Evolutionary conservation across 2,113 vertebrate species (phyloP).

Genomic region (Micronycteris hirsuta): DNA sequence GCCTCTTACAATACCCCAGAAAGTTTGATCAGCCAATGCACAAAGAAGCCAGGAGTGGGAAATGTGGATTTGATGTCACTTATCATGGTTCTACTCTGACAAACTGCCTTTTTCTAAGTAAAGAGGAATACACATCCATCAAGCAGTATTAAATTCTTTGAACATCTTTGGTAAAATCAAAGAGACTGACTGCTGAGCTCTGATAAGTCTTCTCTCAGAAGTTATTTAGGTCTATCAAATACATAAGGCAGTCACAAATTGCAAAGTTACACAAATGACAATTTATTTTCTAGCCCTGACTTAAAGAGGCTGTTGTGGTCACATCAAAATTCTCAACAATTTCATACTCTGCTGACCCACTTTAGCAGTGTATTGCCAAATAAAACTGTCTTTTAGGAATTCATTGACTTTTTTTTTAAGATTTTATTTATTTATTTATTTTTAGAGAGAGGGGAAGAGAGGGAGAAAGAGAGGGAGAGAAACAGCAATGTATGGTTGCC

Average conservation of each 20-base stretch:
- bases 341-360: not conserved
- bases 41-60: not conserved
- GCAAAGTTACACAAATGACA: not conserved
- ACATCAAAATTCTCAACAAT: not conserved
- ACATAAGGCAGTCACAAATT: not conserved
- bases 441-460: no score
- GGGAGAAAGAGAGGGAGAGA: no score
- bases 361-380: not conserved
- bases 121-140: not conserved
- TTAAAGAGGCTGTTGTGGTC: not conserved
- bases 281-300: not conserved
- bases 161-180: not conserved
- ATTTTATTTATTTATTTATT: no score
- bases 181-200: not conserved
- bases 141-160: not conserved
- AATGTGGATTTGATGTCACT: not conserved
- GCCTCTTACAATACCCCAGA: not conserved
- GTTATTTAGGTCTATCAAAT: not conserved
- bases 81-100: not conserved
- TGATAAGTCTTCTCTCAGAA: not conserved
- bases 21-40: not conserved
- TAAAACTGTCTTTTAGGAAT: not conserved
- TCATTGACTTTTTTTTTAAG: no score
- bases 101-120: not conserved
- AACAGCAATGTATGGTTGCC: no score